Conservation (phyloP, 2,113 vertebrate species). For the Dolichotis patagonum region DNA sequence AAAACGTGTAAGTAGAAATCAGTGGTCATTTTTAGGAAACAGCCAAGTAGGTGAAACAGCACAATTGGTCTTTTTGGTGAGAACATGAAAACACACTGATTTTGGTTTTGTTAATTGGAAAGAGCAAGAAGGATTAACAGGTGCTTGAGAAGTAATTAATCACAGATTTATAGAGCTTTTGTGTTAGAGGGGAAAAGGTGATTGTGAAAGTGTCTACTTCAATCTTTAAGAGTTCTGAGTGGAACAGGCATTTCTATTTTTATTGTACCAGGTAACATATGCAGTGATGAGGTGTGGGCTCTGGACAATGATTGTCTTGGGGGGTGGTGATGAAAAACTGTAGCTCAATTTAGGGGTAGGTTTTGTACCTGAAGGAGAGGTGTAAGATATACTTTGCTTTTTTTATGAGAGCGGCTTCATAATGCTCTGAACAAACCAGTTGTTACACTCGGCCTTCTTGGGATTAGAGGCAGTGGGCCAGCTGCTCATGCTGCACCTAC, state of each 20-base stretch:
- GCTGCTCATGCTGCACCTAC: neutral
- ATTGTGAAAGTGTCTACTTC: conserved; percentile 49
- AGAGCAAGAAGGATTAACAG: conserved; percentile 29
- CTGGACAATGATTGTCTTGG: neutral
- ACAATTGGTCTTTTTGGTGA: neutral
- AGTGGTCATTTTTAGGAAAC: neutral
- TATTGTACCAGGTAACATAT: neutral
- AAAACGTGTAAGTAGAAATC: neutral
- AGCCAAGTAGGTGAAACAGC: neutral
- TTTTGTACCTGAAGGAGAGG: neutral
- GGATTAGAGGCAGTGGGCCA: neutral
- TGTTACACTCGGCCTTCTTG: neutral
- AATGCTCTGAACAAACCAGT: neutral
- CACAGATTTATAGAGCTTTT: neutral
- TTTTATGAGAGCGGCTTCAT: neutral
- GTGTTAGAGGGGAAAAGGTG: neutral
- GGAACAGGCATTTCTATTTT: conserved; percentile 32
- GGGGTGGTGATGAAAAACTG: neutral
- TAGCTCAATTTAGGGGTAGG: neutral
- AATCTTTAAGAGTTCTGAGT: neutral
- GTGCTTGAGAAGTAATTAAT: conserved; percentile 57
- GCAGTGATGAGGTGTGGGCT: neutral
- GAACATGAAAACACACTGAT: conserved; percentile 1
- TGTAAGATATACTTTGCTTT: neutral
- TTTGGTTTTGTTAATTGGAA: conserved; percentile 46